Evolutionary conservation across 2,797 vertebrate species (phyloP).

Genomic region (Urophycis tenuis): DNA sequence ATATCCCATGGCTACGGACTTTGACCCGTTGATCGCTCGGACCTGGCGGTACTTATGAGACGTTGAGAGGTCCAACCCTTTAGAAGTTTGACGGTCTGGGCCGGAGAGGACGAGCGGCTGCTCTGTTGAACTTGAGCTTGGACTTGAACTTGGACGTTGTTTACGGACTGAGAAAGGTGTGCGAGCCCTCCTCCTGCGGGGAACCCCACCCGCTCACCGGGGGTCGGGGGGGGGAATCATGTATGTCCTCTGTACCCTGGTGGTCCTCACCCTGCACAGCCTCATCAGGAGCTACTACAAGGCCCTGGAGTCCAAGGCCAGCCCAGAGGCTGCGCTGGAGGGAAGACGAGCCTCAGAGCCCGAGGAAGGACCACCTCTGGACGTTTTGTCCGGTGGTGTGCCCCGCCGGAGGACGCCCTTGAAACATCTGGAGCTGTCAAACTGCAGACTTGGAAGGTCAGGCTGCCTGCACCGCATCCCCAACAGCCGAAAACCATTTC

Average conservation of each 20-base stretch:
- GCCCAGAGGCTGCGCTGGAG: neutral
- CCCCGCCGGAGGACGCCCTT: neutral
- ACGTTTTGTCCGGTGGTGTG: neutral
- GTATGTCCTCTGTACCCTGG: slow-evolving; percentile 66
- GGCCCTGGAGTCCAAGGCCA: neutral
- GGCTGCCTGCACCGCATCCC: neutral
- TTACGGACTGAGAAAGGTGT: neutral
- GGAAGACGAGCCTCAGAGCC: neutral
- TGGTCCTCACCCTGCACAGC: slow-evolving; percentile 57
- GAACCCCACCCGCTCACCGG: neutral
- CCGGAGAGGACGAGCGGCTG: slow-evolving; percentile 4
- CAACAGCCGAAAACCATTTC: slow-evolving; percentile 18
- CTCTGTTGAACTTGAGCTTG: neutral
- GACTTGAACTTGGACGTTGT: neutral
- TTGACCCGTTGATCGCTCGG: neutral
- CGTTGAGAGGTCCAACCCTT: neutral
- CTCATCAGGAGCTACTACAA: slow-evolving; percentile 50
- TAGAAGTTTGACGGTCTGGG: neutral
- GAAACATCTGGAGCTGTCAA: neutral
- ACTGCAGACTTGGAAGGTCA: slow-evolving; percentile 13
- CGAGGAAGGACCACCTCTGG: neutral
- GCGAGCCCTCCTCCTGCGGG: neutral
- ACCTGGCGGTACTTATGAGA: neutral
- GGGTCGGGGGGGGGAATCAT: slow-evolving; percentile 39
- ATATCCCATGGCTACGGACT: neutral